phyloP scores from a whole-genome alignment of 2,888 invertebrate genomes.

The Nephrotoma appendiculata region DNA sequence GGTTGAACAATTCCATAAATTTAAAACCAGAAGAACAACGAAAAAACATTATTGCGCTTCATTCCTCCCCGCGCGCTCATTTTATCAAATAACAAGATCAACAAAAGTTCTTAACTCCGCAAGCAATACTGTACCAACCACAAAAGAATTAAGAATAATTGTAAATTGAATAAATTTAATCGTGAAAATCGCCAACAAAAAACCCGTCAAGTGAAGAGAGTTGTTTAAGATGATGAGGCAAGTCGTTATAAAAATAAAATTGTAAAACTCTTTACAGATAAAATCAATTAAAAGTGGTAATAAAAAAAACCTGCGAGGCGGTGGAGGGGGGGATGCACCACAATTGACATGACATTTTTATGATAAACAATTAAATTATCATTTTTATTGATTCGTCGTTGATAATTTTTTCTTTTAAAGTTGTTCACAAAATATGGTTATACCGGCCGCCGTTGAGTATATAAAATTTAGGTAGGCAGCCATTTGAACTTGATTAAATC shows the following conservation, averaged over 20 bases:
- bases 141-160: neutral
- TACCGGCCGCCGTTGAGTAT: neutral
- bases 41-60: neutral
- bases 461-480: neutral
- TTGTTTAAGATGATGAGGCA: neutral
- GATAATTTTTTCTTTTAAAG: neutral
- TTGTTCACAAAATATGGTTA: no score
- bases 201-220: neutral
- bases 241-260: neutral
- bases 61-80: neutral
- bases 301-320: neutral
- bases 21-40: neutral
- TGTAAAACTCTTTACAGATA: neutral
- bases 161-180: neutral
- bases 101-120: neutral
- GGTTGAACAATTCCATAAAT: neutral
- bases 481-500: neutral
- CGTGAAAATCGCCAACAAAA: neutral
- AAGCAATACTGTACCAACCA: neutral
- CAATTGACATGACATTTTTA: neutral
- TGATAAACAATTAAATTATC: neutral
- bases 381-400: neutral
- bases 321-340: neutral
- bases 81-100: neutral
- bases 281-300: neutral